Conservation (phyloP, 1,140 invertebrate species). For the Orchestia grillus region DNA sequence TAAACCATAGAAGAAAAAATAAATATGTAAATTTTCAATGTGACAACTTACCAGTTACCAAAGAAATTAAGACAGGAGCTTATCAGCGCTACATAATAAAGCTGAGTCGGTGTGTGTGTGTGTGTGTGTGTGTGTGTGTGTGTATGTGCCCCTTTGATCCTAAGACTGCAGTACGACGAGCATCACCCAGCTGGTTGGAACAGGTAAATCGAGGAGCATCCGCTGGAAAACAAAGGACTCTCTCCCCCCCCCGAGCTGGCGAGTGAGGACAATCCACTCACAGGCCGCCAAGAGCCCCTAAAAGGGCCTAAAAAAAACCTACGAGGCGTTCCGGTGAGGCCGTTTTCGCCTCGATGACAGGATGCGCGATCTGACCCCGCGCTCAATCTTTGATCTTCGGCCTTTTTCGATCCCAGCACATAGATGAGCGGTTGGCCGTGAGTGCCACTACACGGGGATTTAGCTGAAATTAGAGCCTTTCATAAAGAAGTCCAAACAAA, state of each 20-base stretch:
- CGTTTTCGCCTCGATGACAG: not conserved
- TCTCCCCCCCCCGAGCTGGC: not conserved
- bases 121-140: not conserved
- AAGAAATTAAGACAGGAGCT: no score
- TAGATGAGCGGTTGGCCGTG: not conserved
- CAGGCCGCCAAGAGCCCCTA: not conserved
- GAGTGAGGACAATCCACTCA: slow-evolving; percentile 31
- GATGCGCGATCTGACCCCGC: slow-evolving; percentile 32
- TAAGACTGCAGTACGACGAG: not conserved
- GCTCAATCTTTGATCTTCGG: slow-evolving; percentile 38
- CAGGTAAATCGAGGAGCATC: not conserved
- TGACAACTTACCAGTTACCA: no score
- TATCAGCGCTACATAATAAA: not conserved
- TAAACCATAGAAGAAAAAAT: not conserved
- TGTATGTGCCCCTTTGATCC: not conserved
- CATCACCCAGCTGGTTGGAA: not conserved
- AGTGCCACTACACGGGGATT: not conserved
- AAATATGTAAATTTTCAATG: no score
- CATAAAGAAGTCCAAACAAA: not conserved
- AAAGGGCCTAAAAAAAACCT: not conserved
- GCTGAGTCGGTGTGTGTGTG: not conserved
- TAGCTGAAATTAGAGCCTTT: not conserved
- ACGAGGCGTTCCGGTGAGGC: slow-evolving; percentile 31
- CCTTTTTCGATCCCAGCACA: not conserved
- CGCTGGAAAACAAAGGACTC: not conserved